phyloP scores from a whole-genome alignment of 2,888 invertebrate species.

The Acanthacorydalis orientalis region DNA sequence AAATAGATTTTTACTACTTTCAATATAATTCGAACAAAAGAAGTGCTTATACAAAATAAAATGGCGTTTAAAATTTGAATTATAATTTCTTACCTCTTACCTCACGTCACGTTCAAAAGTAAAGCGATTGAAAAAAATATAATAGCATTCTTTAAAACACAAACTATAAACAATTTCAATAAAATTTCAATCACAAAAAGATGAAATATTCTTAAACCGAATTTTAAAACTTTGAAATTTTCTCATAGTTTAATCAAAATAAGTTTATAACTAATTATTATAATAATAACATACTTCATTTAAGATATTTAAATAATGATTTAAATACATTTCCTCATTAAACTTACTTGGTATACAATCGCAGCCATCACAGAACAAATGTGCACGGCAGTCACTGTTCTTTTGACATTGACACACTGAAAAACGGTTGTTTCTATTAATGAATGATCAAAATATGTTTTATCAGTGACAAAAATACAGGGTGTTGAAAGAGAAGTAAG shows the following conservation, averaged over 20 bases:
- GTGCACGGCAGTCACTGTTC: constrained; percentile 43
- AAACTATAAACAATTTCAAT: too few species aligned
- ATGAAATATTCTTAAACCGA: too few species aligned
- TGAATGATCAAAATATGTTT: too few species aligned
- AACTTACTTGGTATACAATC: constrained; percentile 45
- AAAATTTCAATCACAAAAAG: too few species aligned
- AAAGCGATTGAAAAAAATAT: background rate
- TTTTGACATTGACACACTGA: constrained; percentile 56
- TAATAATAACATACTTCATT: too few species aligned
- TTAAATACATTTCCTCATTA: background rate
- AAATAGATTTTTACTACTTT: too few species aligned
- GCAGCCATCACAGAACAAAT: constrained; percentile 52
- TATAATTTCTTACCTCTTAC: too few species aligned
- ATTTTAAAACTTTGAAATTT: background rate
- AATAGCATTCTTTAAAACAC: background rate
- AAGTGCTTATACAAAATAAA: too few species aligned
- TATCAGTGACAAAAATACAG: too few species aligned
- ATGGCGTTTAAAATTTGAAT: too few species aligned
- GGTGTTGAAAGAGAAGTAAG: too few species aligned
- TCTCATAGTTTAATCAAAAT: background rate
- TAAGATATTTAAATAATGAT: background rate
- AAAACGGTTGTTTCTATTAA: constrained; percentile 13
- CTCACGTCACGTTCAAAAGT: background rate
- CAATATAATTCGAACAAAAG: too few species aligned
- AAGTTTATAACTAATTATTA: background rate